A percentile compares a stretch with the other conserved stretches of the same genome.
Evolutionary conservation across 2,113 vertebrate species (phyloP).

Genomic region (Cavia aperea): DNA sequence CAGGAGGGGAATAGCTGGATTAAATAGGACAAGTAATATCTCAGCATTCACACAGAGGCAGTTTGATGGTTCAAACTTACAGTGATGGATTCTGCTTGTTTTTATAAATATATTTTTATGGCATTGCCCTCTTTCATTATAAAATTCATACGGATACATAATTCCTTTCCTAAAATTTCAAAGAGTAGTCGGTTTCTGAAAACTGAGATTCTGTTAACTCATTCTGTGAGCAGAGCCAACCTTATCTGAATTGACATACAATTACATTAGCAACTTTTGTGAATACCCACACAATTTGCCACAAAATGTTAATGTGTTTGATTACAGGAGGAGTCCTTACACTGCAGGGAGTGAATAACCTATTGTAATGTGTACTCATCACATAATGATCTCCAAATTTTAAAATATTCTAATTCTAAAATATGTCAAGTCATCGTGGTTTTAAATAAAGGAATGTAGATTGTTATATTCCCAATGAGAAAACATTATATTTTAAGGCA

Average conservation of each 20-base stretch:
- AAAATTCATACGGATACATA: neutral
- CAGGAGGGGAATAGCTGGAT: no score
- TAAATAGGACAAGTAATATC: neutral
- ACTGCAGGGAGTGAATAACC: neutral
- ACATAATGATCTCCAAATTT: neutral
- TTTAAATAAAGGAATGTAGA: neutral
- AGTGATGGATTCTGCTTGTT: neutral
- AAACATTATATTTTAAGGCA: neutral
- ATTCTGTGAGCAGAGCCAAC: neutral
- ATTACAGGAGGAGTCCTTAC: neutral
- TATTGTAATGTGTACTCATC: neutral
- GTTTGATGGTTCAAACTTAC: neutral
- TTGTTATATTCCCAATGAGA: neutral
- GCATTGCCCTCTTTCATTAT: neutral
- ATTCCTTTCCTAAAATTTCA: neutral
- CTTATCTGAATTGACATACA: neutral
- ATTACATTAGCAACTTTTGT: neutral
- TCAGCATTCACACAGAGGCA: neutral
- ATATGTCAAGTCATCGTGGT: neutral
- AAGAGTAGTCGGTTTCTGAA: neutral
- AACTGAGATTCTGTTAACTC: neutral
- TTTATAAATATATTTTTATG: neutral
- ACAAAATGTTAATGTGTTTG: neutral
- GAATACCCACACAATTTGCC: neutral
- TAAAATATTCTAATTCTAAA: neutral